Evolutionary conservation across 2,888 invertebrate species (phyloP), one percentile per base, ranked within the genome.

Genomic region (Eupeodes luniger): DNA sequence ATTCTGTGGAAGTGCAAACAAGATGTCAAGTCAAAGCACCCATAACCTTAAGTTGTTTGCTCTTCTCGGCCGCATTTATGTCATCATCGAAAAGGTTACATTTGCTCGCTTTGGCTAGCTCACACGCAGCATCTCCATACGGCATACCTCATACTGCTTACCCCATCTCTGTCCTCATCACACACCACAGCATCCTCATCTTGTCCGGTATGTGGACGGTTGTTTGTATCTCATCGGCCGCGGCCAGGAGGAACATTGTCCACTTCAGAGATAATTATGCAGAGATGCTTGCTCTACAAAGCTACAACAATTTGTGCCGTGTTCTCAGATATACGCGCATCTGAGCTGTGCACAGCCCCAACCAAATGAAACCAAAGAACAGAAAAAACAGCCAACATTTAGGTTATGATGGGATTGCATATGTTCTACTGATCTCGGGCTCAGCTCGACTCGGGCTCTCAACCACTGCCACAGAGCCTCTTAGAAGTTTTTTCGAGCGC

Each of bases 281-380:
- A 88, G 88, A 88, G 85, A 88, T 88, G 81, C 88, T 81, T 88
- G 88, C 84, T 88, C 88, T 88, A 88, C 88, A 88, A 88, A 88
- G 40, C 78, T 75, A 88, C 88, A 88, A 88, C 88, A 88, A 88
- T 88, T 88, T 88, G 88, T 88, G 88, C 67, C 66, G 88, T 82
- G 80, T 87, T 81, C 78, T 78, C 85, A 78, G 85, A 85, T 81
- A 85, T 81, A 78, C 78, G 85, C 88, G 88, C 81, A 81, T 77
- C 81, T 69, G 14, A 70, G 70, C 51, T 76, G 7, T n/a, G 27
- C 40, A 40, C 57, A 19, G 55, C 49, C 67, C 16, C 19, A 40
- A 44, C 16, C 44, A 49, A 59, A 12, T 36, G 67, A 14, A 75
- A 72, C 19, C 19, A 36, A 34, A 16, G 53, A 51, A 66, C 27